phyloP scores from a whole-genome alignment of 2,888 invertebrate genomes.

The Piscicola geometra region DNA sequence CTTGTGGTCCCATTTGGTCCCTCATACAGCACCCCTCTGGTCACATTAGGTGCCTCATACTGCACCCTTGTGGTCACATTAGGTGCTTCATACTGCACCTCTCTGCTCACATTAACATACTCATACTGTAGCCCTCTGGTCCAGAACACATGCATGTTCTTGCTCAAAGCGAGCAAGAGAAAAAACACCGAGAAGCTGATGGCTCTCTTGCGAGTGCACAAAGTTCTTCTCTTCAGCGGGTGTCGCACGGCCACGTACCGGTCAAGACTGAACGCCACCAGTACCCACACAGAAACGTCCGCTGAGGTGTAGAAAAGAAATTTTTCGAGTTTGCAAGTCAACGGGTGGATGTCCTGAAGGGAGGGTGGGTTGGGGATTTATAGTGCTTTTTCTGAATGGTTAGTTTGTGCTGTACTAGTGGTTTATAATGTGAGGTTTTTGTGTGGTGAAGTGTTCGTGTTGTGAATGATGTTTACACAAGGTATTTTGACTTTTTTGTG shows the following conservation, averaged over 20 bases:
- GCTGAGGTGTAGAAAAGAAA: constrained; percentile 44
- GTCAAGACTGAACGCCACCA: constrained; percentile 50
- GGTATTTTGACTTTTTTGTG: too few species aligned
- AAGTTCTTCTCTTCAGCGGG: constrained; percentile 46
- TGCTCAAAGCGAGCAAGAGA: constrained; percentile 39
- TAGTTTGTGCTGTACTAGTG: not conserved
- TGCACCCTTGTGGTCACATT: too few species aligned
- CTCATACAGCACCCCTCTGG: constrained; percentile 35
- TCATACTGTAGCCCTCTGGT: constrained; percentile 44
- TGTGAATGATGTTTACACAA: not conserved
- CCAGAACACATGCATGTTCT: constrained; percentile 50
- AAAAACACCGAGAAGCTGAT: constrained; percentile 42
- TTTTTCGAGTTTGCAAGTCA: constrained; percentile 43
- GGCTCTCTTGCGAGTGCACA: constrained; percentile 46
- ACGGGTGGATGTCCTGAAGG: constrained; percentile 37
- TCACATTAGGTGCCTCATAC: not conserved
- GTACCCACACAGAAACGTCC: constrained; percentile 50
- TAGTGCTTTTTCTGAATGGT: not conserved
- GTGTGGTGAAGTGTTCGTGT: not conserved
- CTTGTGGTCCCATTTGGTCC: constrained; percentile 28
- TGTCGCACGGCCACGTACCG: constrained; percentile 48
- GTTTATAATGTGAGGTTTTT: not conserved
- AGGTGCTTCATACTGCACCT: too few species aligned
- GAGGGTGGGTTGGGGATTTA: not conserved
- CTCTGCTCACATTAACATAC: too few species aligned